Percentiles rank a stretch among this genome's conserved stretches.
Evolutionary conservation across 2,888 invertebrate species (phyloP).

Genomic region (Apamea crenata): DNA sequence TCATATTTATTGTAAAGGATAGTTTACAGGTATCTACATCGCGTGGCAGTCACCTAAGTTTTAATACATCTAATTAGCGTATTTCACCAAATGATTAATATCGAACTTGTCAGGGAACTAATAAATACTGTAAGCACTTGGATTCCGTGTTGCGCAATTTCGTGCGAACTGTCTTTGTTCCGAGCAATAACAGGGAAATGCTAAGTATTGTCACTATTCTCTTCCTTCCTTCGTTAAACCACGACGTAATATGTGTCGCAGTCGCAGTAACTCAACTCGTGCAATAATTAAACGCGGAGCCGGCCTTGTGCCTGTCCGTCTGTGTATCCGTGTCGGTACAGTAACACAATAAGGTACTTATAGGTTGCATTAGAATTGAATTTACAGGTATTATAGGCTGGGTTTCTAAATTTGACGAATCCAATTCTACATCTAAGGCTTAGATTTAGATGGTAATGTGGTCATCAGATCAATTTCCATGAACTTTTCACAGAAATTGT

Average conservation of each 20-base stretch:
- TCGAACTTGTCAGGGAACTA: constrained; percentile 32
- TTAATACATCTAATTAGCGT: background rate
- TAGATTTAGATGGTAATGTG: background rate
- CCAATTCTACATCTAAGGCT: background rate
- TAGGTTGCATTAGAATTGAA: constrained; percentile 23
- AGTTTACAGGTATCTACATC: background rate
- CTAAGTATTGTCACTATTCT: constrained; percentile 30
- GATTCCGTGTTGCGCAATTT: constrained; percentile 45
- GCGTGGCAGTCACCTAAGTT: background rate
- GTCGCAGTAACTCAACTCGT: constrained; percentile 38
- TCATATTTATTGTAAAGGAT: background rate
- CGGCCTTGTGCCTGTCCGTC: constrained; percentile 72
- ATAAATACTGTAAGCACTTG: constrained; percentile 29
- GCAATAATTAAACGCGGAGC: constrained; percentile 31
- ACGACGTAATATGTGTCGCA: constrained; percentile 39
- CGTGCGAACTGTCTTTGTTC: constrained; percentile 43
- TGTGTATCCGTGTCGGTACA: constrained; percentile 68
- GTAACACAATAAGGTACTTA: constrained; percentile 12
- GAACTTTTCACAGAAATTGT: background rate
- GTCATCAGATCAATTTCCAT: background rate
- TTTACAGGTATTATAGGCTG: background rate
- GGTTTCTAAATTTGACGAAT: background rate
- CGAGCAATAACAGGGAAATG: constrained; percentile 43
- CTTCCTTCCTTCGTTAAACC: constrained; percentile 51
- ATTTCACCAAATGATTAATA: constrained; percentile 12